A percentile compares a stretch with the other conserved stretches of the same genome.
phyloP scores from a whole-genome alignment of 2,888 invertebrate species.

The Smittia aterrima region DNA sequence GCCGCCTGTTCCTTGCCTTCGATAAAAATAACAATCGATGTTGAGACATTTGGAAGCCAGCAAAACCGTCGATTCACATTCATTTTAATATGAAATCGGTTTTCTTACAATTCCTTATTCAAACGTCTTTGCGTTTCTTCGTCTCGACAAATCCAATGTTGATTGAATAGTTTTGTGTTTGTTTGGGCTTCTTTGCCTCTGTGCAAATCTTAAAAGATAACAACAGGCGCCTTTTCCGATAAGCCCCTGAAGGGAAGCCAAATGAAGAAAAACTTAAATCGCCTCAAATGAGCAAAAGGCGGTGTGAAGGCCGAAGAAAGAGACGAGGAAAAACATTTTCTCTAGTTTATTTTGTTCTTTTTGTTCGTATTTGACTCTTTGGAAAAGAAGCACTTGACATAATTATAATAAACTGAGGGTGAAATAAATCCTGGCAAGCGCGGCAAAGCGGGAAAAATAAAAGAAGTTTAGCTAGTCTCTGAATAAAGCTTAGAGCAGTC shows the following conservation, averaged over 20 bases:
- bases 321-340: no score
- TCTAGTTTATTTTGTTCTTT: not conserved
- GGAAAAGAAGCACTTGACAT: slow-evolving; percentile 20
- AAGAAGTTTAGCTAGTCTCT: not conserved
- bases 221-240: slow-evolving; percentile 13
- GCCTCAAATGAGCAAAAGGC: not conserved
- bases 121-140: not conserved
- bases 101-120: not conserved
- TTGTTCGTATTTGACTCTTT: not conserved
- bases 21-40: slow-evolving; percentile 8
- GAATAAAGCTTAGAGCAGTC: not conserved
- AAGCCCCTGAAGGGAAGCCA: not conserved
- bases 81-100: not conserved
- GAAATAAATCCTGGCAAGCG: not conserved
- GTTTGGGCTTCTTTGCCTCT: not conserved
- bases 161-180: slow-evolving; percentile 25
- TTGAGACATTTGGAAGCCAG: not conserved
- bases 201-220: slow-evolving; percentile 29
- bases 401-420: slow-evolving; percentile 26
- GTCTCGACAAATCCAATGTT: slow-evolving; percentile 20
- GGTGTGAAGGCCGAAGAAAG: not conserved
- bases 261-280: not conserved
- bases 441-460: no score
- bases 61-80: not conserved
- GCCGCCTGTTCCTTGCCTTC: not conserved